Evolutionary conservation across 2,113 vertebrate species (phyloP).

Genomic region (Platanista minor): DNA sequence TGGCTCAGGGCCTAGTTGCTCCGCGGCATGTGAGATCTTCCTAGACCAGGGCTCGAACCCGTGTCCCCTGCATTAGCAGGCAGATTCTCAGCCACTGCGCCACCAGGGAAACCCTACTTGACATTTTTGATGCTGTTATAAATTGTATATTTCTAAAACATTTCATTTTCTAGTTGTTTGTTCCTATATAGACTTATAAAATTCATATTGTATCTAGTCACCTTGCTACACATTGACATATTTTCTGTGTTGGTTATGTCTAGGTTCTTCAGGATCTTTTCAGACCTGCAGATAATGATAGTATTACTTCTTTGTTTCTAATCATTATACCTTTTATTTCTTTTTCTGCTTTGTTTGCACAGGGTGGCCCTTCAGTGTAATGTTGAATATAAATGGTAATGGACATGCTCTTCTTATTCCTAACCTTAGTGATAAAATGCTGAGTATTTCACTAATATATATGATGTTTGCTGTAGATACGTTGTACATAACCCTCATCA

Average conservation of each 20-base stretch:
- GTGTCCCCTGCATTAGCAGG: no score
- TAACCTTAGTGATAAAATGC: background rate
- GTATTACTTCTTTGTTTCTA: background rate
- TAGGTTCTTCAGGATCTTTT: background rate
- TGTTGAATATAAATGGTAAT: background rate
- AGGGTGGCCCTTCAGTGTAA: background rate
- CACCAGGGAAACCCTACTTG: background rate
- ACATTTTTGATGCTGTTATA: background rate
- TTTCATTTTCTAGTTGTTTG: background rate
- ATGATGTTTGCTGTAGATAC: background rate
- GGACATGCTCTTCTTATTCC: background rate
- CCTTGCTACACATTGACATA: background rate
- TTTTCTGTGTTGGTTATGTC: background rate
- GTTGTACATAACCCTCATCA: background rate
- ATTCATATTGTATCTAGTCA: background rate
- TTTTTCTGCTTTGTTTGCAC: background rate
- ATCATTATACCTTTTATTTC: background rate
- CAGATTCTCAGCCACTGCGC: no score
- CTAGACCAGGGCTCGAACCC: no score
- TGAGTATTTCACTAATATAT: background rate
- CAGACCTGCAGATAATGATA: background rate
- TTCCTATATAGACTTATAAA: background rate
- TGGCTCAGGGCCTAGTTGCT: no score
- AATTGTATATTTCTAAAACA: background rate
- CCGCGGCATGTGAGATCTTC: no score